Base-by-base conservation (phyloP, 1,140 invertebrate species). In the Colletes gigas region DNA sequence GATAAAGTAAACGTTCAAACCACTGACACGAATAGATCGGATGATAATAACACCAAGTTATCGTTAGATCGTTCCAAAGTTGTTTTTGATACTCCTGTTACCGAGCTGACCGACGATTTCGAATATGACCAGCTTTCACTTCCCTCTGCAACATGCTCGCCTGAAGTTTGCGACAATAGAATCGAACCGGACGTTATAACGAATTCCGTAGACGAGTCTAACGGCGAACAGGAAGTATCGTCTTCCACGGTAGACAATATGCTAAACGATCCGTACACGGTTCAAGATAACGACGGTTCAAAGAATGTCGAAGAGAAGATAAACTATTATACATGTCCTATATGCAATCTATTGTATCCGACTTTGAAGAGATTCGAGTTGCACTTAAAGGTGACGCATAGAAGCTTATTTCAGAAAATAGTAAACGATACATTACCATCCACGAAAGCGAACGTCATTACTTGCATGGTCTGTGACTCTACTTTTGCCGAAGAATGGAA, bases 241-340 rank as follows among this genome's bases (percentile, higher is more conserved):
- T 30, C 30, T 14, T 62, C 21, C 12, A 39, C 21, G 14, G 21
- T 55, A 19, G 17, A 6, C 55, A 19, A 57, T n/a, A 0, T 12
- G 12, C 6, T 14, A 3, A 6, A 12, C 14, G 10, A 6, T 47
- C 4, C 15, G 0, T n/a, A 0, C 14, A n/a, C 17, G 15, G 8
- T 3, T 19, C 17, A n/a, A 9, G 3, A 17, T 6, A n/a, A 8
- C 6, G n/a, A 21, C 1, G 17, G 12, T 19, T n/a, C 19, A 15
- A n/a, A 47, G 6, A 19, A 59, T n/a, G 1, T 12, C 5, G 19
- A 15, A 5, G 15, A 9, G 19, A 17, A 39, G 44, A 2, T 4
- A 3, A 6, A 55, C 47, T 39, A 54, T 67, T 75, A 79, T 10
- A 57, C 15, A 8, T 84, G 83, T 39, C 66, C 71, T 10, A 41